These are phyloP conservation scores for Torymus tubicola DNA, from an alignment of 2,888 invertebrate species.

Conservation along the genomic window DNA sequence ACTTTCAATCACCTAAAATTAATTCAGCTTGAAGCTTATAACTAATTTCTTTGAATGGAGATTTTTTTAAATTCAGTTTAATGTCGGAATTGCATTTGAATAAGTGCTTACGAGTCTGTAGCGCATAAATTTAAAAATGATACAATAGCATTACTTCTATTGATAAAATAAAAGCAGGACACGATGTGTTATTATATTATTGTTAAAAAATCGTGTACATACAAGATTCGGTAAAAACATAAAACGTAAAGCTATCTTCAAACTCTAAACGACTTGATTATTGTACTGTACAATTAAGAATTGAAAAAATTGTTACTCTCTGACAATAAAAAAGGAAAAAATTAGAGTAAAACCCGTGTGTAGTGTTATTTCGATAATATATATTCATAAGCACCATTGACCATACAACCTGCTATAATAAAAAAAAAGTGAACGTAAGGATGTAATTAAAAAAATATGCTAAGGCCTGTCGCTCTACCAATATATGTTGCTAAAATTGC, in stretches of 20 bases:
- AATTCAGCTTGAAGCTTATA: too few species aligned
- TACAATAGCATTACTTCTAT: conserved; percentile 11
- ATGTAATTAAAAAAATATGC: conserved; percentile 60
- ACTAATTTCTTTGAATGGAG: neutral
- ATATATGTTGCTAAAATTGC: conserved; percentile 63
- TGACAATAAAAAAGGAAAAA: conserved; percentile 10
- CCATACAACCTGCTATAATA: conserved; percentile 55
- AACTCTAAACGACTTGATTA: conserved; percentile 20
- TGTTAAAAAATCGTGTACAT: conserved; percentile 28
- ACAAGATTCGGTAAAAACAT: conserved; percentile 24
- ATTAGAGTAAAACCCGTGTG: conserved; percentile 7
- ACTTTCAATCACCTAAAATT: too few species aligned
- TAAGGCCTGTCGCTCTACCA: conserved; percentile 65
- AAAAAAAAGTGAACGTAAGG: conserved; percentile 33
- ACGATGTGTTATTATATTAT: conserved; percentile 26
- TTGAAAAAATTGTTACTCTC: conserved; percentile 17
- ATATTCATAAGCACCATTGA: conserved; percentile 57
- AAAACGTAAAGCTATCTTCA: conserved; percentile 20
- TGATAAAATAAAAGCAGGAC: conserved; percentile 22
- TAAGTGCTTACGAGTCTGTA: neutral
- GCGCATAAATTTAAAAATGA: neutral
- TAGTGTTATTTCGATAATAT: conserved; percentile 47
- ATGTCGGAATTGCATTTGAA: conserved; percentile 5
- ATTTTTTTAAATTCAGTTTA: neutral
- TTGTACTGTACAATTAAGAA: conserved; percentile 29